Conservation (phyloP, 2,113 vertebrate genomes). For the Pteruthius melanotis region DNA sequence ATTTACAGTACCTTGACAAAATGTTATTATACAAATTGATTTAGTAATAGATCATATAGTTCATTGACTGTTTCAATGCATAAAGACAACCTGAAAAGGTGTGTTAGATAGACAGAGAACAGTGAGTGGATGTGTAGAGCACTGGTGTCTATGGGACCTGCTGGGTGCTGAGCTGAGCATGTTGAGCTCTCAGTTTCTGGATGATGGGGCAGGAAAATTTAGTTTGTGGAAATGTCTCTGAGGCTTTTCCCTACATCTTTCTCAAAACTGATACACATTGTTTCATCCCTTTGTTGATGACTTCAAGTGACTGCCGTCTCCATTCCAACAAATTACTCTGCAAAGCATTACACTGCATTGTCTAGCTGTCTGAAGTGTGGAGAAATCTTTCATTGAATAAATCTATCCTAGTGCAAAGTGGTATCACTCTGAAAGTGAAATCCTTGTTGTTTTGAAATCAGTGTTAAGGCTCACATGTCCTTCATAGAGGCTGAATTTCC, state of each 20-base stretch:
- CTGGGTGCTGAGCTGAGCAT: background rate
- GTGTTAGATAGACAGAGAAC: background rate
- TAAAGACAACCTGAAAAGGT: background rate
- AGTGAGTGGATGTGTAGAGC: background rate
- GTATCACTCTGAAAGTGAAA: background rate
- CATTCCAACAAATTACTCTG: background rate
- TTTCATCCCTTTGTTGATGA: background rate
- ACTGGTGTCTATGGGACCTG: background rate
- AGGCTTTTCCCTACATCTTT: background rate
- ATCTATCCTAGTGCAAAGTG: background rate
- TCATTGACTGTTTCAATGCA: background rate
- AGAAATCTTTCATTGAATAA: background rate
- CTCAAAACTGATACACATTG: background rate
- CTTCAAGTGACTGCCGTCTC: fast-evolving
- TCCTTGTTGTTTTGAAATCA: background rate
- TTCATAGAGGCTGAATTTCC: background rate
- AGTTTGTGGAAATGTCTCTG: background rate
- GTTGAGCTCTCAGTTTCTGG: background rate
- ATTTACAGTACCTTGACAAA: background rate
- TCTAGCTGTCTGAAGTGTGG: background rate
- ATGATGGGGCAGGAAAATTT: background rate
- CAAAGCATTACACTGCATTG: background rate
- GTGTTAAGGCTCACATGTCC: background rate
- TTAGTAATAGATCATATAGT: background rate
- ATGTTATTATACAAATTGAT: background rate